These are phyloP conservation scores for Andrena praecox DNA, from an alignment of 2,888 invertebrate genomes.

Conservation along the genomic window DNA sequence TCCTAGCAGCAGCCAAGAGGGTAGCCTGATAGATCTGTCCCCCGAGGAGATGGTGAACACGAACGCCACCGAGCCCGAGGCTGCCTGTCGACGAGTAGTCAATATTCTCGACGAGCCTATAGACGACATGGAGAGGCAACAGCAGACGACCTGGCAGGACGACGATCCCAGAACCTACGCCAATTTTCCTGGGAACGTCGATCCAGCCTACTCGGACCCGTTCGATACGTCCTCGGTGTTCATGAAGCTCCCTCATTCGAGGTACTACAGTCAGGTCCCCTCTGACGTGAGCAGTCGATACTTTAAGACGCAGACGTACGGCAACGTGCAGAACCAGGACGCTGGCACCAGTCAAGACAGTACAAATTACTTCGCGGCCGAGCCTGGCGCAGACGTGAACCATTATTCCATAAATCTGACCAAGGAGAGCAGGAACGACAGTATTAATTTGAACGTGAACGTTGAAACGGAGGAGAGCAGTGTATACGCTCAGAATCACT, in stretches of 20 bases:
- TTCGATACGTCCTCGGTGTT: conserved; percentile 88
- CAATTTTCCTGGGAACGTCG: conserved; percentile 77
- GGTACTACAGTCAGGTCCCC: conserved; percentile 85
- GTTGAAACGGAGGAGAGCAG: conserved; percentile 58
- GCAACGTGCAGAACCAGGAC: conserved; percentile 76
- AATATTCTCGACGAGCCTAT: conserved; percentile 84
- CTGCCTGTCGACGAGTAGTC: conserved; percentile 77
- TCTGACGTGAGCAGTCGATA: conserved; percentile 77
- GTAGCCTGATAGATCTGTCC: conserved; percentile 91
- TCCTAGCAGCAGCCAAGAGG: conserved; percentile 86
- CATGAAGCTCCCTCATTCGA: conserved; percentile 78
- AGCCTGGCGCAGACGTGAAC: conserved; percentile 60
- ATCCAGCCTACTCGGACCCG: conserved; percentile 86
- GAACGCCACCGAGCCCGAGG: conserved; percentile 58
- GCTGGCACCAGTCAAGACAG: conserved; percentile 42
- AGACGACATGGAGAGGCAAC: conserved; percentile 68
- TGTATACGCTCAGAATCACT: conserved; percentile 75
- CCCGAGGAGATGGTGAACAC: conserved; percentile 85
- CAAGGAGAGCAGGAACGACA: conserved; percentile 77
- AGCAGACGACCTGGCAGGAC: conserved; percentile 75
- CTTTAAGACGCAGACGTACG: conserved; percentile 75
- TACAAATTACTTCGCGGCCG: conserved; percentile 60
- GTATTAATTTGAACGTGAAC: conserved; percentile 77
- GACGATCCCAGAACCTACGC: conserved; percentile 80
- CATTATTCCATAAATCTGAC: conserved; percentile 77